Evolutionary conservation across 2,113 vertebrate species (phyloP), one percentile per base, ranked within the genome.

Genomic region (Nansenia antarctica): DNA sequence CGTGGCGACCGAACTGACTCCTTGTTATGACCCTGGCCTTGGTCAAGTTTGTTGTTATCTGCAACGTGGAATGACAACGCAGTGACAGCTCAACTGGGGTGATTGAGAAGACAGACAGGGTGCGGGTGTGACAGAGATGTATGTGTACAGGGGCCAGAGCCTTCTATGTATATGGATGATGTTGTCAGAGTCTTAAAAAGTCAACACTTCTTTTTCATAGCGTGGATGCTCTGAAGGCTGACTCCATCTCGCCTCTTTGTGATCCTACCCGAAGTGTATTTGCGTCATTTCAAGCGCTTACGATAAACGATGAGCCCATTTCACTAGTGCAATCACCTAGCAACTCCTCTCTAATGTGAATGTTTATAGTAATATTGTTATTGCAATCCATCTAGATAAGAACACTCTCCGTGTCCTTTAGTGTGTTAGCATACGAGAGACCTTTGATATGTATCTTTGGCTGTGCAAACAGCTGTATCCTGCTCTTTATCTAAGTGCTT

Each of bases 381-480:
- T n/a, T n/a, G n/a, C n/a, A n/a, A n/a, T n/a, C n/a, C n/a, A 49
- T 49, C 20, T 49, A 15, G n/a, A 22, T 49, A 20, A 42, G 45
- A 49, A n/a, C 45, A n/a, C 20, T 3, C n/a, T 49, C 45, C 45
- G 18, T 20, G 5, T 11, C n/a, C n/a, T 49, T 14, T 26, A 27
- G 6, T 59, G 71, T 58, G 7, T 30, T 65, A 65, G 45, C 65
- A 70, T 65, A 60, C 68, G 52, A 65, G 57, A 49, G 62, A 86
- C 72, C 80, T 85, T 82, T 87, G 81, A 83, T 82, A 78, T 63
- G 47, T 57, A 39, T 20, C 45, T 72, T 72, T 77, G 69, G 49
- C 79, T 88, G 79, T 85, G 79, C 86, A 92, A 92, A 91, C 83
- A 92, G 47, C 74, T 76, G 74, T 55, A 89, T 89, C 88, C 90